Base-by-base conservation (phyloP, 1,140 invertebrate genomes). In the Pemphigus obesinymphae region DNA sequence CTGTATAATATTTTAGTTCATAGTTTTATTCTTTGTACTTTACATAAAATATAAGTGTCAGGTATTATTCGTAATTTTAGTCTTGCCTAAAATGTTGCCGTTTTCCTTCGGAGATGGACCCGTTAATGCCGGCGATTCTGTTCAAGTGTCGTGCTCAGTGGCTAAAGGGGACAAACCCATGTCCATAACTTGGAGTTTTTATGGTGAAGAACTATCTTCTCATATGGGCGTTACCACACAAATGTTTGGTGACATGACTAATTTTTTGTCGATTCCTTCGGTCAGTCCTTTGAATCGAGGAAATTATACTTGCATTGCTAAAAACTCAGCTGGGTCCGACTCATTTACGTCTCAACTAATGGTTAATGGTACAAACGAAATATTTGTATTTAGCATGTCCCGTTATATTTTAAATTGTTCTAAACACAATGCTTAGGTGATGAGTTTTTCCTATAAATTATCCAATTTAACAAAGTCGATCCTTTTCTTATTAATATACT, bases 81-180 rank as follows among this genome's bases (percentile, higher is more conserved):
- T 94, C 86, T 88, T 89, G 85, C 93, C 93, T 83, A 91, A 93
- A 88, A 92, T 95, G 88, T 89, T 92, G 84, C 91, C 92, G 76
- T 94, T 95, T 85, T 86, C 86, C 75, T 84, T 84, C 29, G 84
- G 86, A 84, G 92, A 94, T 80, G 92, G 92, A 84, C 91, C 92
- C 70, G 90, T 93, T n/a, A 93, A 94, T 87, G 92, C 91, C 85
- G 93, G 93, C 83, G 93, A 94, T 86, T 90, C 92, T 61, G 92
- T 93, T 37, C 92, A 87, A 91, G 89, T 93, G 37, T 91, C 90
- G 83, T 95, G 94, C 88, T 89, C 92, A 17, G 91, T 95, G 66
- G 89, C 92, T 63, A 93, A 92, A 85, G 94, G 94, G 29, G 93
- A 94, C 87, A 87, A 91, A 83, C 93, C 93, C 6, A 89, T 94